Evolutionary conservation across 2,797 vertebrate genomes (phyloP), one percentile per base, ranked within the genome.

Genomic region (Rhyacichthys aspro): DNA sequence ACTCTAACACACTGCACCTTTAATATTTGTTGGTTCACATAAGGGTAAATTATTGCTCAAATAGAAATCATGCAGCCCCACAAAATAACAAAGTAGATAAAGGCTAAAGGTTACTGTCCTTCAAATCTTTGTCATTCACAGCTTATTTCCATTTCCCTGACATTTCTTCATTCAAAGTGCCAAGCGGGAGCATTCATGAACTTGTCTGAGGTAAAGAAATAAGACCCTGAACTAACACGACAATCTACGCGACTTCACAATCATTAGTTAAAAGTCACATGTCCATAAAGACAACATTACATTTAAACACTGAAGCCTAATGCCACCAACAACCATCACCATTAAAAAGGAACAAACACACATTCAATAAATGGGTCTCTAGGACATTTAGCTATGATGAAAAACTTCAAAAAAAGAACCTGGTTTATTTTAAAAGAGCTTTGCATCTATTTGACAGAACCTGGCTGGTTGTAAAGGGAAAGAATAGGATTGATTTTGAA

Each of bases 41-140:
- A 11, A 38, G 17, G 49, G 18, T 62, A 65, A 74, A 67, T 85
- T 89, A 89, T 91, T 90, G 84, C 86, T 88, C 17, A 61, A 81
- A 80, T 74, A 19, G 72, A 76, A 76, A 59, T 42, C 23, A 16
- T 55, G 47, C 59, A 59, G 9, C 45, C 14, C 17, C 19, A 7
- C 7, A 38, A 43, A 54, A 43, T 46, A 71, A 54, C 7, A 1
- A 50, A 54, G 45, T 16, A 15, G 10, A 15, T 32, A 50, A 17
- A 16, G 17, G 48, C 15, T n/a, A 8, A 37, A 2, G 33, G 11
- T 34, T 59, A 52, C 48, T 66, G 56, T 67, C 43, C 70, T 18
- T 15, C 9, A 2, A 7, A 10, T 15, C 9, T 23, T 8, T 55
- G 11, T 9, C 28, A 17, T 33, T 38, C 47, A 55, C 47, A 47